phyloP scores from a whole-genome alignment of 2,797 vertebrate genomes.

The Acanthurus lineatus region DNA sequence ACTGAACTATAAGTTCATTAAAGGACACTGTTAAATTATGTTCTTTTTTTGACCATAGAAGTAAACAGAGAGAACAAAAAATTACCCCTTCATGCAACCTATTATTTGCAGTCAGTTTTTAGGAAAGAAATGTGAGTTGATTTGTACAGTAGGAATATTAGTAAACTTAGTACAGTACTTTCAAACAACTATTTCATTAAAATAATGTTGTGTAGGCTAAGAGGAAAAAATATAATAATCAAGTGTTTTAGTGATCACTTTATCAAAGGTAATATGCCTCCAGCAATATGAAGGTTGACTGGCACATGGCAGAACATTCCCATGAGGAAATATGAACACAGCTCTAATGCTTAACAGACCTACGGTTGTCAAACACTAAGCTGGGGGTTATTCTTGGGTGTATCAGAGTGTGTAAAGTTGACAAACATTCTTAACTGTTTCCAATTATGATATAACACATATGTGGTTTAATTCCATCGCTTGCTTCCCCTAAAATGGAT shows the following conservation, averaged over 20 bases:
- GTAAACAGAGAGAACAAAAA: neutral
- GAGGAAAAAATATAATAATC: no score
- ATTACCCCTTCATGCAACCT: neutral
- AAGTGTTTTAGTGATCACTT: neutral
- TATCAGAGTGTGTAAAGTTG: neutral
- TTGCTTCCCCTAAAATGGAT: conserved; percentile 20
- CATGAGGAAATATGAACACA: neutral
- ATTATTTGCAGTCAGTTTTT: neutral
- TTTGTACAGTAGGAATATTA: neutral
- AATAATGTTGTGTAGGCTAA: no score
- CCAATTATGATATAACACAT: neutral
- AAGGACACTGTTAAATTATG: neutral
- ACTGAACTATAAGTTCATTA: neutral
- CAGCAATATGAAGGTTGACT: conserved; percentile 25
- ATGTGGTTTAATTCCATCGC: neutral
- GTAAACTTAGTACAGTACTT: no score
- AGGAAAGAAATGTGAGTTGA: neutral
- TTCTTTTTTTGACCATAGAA: neutral
- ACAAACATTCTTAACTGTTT: neutral
- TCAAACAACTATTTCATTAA: no score
- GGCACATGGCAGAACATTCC: conserved; percentile 8
- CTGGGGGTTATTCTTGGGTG: neutral
- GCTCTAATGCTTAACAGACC: neutral
- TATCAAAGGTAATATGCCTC: neutral
- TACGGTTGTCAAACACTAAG: neutral